phyloP scores from a whole-genome alignment of 2,888 invertebrate genomes.

The Malthinus flaveolus region DNA sequence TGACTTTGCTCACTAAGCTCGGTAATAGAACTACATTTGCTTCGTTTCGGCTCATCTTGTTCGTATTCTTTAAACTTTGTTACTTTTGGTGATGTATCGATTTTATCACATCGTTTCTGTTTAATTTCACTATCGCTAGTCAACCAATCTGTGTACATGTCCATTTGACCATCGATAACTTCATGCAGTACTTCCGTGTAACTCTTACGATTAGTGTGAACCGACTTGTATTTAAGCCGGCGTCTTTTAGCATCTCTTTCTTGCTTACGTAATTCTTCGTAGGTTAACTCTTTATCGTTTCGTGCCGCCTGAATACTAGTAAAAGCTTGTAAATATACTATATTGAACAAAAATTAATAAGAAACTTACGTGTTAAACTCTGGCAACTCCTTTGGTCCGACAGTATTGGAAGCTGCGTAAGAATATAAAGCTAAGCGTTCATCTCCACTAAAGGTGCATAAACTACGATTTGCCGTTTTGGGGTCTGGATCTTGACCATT shows the following conservation, averaged over 20 bases:
- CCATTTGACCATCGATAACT: constrained; percentile 62
- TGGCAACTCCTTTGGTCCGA: constrained; percentile 43
- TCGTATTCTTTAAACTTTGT: neutral
- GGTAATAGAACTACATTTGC: constrained; percentile 4
- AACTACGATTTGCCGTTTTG: constrained; percentile 49
- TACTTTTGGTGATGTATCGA: neutral
- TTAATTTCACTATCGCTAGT: constrained; percentile 2
- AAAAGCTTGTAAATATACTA: neutral
- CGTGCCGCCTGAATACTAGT: constrained; percentile 33
- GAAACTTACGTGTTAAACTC: constrained; percentile 51
- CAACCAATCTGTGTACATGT: constrained; percentile 46
- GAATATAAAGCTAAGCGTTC: constrained; percentile 63
- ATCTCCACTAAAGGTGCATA: constrained; percentile 57
- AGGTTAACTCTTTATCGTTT: constrained; percentile 48
- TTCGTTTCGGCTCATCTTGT: constrained; percentile 9
- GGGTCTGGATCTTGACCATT: constrained; percentile 51
- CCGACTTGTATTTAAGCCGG: constrained; percentile 60
- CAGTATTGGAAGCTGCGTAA: constrained; percentile 54
- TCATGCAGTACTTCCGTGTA: constrained; percentile 63
- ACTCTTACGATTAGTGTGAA: constrained; percentile 60
- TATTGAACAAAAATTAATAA: neutral
- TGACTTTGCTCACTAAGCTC: constrained; percentile 14
- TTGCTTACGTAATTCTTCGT: constrained; percentile 57
- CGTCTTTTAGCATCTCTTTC: constrained; percentile 65
- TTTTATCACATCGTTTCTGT: neutral